Conservation (phyloP, 2,113 vertebrate genomes). For the Synchiropus splendidus region DNA sequence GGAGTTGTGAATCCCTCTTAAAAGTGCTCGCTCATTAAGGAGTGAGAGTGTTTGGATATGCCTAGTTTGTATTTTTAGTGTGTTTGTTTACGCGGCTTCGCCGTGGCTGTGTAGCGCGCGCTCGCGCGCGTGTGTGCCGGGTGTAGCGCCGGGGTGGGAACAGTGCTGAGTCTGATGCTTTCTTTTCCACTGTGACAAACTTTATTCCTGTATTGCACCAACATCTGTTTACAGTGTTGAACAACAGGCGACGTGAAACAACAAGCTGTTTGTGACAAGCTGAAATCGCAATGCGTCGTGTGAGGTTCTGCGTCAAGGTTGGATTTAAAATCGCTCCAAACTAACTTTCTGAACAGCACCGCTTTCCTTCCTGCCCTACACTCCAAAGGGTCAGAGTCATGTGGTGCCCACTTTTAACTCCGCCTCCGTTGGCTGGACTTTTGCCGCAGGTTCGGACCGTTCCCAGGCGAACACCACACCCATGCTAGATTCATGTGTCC, state of each 20-base stretch:
- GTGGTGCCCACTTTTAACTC: too few relatives aligned
- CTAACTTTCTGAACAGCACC: constrained; percentile 30
- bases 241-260: constrained; percentile 43
- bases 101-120: constrained; percentile 49
- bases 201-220: constrained; percentile 59
- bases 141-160: constrained; percentile 58
- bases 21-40: constrained; percentile 73
- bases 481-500: too few relatives aligned
- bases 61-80: constrained; percentile 75
- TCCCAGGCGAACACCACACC: too few relatives aligned
- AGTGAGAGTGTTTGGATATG: constrained; percentile 72
- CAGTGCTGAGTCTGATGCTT: constrained; percentile 65
- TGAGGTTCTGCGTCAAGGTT: constrained; percentile 34
- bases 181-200: constrained; percentile 61
- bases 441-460: too few relatives aligned
- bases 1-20: constrained; percentile 66
- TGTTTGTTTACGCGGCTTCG: constrained; percentile 71
- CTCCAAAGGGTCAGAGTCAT: too few relatives aligned
- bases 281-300: constrained; percentile 46
- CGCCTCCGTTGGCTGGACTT: too few relatives aligned
- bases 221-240: constrained; percentile 62
- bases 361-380: too few relatives aligned
- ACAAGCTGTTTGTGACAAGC: constrained; percentile 33
- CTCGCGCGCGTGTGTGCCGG: constrained; percentile 30
- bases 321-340: constrained; percentile 42